Evolutionary conservation across 2,888 invertebrate species (phyloP), one percentile per base, ranked within the genome.

Genomic region (Abrostola triplasia): DNA sequence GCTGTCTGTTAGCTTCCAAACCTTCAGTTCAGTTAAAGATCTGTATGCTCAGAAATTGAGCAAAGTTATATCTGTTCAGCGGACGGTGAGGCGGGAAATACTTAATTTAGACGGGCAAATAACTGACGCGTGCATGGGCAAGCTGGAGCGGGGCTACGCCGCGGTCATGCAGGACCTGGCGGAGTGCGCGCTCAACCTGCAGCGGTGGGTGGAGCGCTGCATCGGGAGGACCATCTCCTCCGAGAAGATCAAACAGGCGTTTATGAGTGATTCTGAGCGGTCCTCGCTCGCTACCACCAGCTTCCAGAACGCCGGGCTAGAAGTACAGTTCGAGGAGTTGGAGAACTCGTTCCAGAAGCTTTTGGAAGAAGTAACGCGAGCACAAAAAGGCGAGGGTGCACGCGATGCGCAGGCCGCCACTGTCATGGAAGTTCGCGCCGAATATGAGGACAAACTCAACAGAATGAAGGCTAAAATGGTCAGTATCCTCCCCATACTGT

Each of bases 381-480:
- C 91, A 11, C 80, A 76, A 61, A 87, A 83, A 13, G 88, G 85
- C 0, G 90, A 90, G 12, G 88, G 88, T 1, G 86, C 86, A 0
- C 84, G 77, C 51, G 90, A 88, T 47, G 67, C 84, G 6, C 90
- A 89, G 61, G 83, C 89, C 0, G 72, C 85, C 51, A 92, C 93
- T 0, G 86, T 95, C 49, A 92, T 93, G 85, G 96, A 96, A 62
- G 92, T 96, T 5, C 93, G 96, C 60, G 93, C 92, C 24, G 97
- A 97, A 82, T 96, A 97, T 84, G 97, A 97, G 81, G 95, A 95
- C 74, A 97, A 97, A 90, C 90, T 98, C 82, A 97, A 96, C 82
- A 95, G 96, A 88, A 96, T 97, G 96, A 98, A 97, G 87, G 95
- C 96, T 56, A 97, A 97, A 95, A 97, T 97, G 97, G 97, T 97